Percentiles rank a stretch among this genome's conserved stretches.
Conservation (phyloP, 1,140 invertebrate genomes). For the Nephotettix cincticeps region DNA sequence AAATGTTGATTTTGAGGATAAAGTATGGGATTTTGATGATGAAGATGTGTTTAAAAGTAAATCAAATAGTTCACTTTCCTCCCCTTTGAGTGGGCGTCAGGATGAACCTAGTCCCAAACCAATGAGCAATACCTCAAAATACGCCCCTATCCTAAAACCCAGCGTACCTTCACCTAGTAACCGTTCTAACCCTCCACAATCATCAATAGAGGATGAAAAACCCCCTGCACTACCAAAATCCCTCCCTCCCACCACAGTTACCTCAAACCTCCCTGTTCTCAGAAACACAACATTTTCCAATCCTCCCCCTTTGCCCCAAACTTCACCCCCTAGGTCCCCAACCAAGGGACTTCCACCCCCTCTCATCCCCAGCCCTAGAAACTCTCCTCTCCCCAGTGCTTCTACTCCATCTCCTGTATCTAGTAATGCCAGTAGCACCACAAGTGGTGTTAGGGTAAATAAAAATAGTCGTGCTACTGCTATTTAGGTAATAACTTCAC, state of each 20-base stretch:
- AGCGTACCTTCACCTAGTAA: background rate
- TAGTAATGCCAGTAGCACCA: background rate
- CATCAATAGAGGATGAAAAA: background rate
- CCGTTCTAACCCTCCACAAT: background rate
- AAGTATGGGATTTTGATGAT: slow-evolving; percentile 73
- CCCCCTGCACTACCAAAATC: background rate
- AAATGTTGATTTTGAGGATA: slow-evolving; percentile 64
- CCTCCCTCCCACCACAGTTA: background rate
- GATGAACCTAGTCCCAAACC: background rate
- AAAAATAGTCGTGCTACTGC: slow-evolving; percentile 16
- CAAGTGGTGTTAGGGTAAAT: background rate
- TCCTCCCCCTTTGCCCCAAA: background rate
- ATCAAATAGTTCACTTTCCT: slow-evolving; percentile 23
- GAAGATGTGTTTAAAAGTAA: slow-evolving; percentile 51
- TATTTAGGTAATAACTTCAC: background rate
- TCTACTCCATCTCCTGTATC: background rate
- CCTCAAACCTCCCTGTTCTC: background rate
- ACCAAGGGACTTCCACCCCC: background rate
- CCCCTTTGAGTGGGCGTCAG: background rate
- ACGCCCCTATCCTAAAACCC: background rate
- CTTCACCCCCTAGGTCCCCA: background rate
- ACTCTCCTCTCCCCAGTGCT: background rate
- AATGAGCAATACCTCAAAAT: background rate
- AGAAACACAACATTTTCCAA: background rate
- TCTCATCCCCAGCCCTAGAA: background rate